A percentile compares a stretch with the other conserved stretches of the same genome.
Conservation (phyloP, 2,888 invertebrate genomes). For the Drosophila nr. perissopoda region DNA sequence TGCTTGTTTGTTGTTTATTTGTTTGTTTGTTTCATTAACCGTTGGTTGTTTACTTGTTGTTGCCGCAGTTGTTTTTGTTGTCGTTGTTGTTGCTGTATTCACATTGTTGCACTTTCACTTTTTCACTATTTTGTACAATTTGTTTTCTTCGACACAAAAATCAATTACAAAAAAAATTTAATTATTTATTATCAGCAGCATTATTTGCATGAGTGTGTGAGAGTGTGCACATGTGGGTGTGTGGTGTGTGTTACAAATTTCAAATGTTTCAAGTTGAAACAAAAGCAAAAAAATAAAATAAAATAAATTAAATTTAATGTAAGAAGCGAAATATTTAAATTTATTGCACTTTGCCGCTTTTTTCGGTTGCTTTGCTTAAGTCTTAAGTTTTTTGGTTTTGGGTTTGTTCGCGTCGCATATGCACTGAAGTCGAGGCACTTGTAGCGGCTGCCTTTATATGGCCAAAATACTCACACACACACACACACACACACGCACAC, state of each 20-base stretch:
- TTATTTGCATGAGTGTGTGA: constrained; percentile 33
- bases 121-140: constrained; percentile 59
- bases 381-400: constrained; percentile 30
- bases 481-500: constrained; percentile 10
- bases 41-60: constrained; percentile 36
- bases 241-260: constrained; percentile 17
- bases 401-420: constrained; percentile 43
- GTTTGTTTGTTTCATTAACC: constrained; percentile 29
- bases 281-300: constrained; percentile 18
- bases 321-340: constrained; percentile 8
- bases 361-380: constrained; percentile 9
- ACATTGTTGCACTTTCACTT: constrained; percentile 77
- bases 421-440: constrained; percentile 64
- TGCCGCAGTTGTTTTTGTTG: constrained; percentile 22
- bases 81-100: constrained; percentile 41
- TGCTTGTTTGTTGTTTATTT: constrained; percentile 20
- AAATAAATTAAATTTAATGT: neutral
- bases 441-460: constrained; percentile 60
- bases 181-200: constrained; percentile 5
- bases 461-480: constrained; percentile 31
- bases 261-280: constrained; percentile 1
- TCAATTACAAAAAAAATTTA: constrained; percentile 49
- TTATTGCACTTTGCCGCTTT: constrained; percentile 32
- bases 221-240: neutral
- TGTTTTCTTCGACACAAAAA: constrained; percentile 44